phyloP scores from a whole-genome alignment of 2,888 invertebrate genomes.

The Limnephilus lunatus region DNA sequence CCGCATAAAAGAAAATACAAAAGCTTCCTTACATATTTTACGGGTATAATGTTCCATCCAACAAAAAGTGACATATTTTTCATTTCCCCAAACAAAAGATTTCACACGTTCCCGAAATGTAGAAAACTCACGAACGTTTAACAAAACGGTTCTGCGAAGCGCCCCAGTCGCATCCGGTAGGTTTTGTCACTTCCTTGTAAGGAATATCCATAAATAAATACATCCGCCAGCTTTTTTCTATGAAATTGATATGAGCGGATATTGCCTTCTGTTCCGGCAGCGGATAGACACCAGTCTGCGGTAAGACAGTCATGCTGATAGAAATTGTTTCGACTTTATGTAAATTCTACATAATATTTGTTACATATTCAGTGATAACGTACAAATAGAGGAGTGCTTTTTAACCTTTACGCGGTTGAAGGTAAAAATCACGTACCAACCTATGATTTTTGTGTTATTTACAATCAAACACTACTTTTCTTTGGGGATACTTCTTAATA shows the following conservation, averaged over 20 bases:
- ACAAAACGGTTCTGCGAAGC: background rate
- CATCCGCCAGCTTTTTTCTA: slow-evolving; percentile 34
- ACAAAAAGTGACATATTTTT: background rate
- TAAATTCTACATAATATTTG: background rate
- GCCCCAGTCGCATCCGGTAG: background rate
- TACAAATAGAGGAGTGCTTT: background rate
- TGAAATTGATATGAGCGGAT: slow-evolving; percentile 57
- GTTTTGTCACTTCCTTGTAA: slow-evolving; percentile 23
- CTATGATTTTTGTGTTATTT: no score
- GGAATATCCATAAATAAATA: slow-evolving; percentile 37
- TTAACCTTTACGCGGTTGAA: no score
- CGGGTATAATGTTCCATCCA: background rate
- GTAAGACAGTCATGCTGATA: background rate
- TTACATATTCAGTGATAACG: background rate
- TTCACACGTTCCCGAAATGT: background rate
- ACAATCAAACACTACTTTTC: no score
- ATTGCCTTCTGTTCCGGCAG: slow-evolving; percentile 39
- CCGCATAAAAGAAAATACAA: background rate
- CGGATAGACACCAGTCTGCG: background rate
- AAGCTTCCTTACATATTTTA: background rate
- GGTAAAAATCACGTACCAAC: no score
- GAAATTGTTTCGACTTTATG: background rate
- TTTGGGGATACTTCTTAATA: no score
- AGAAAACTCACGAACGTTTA: background rate
- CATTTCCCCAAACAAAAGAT: background rate